Percentiles rank a stretch among this genome's conserved stretches.
phyloP scores from a whole-genome alignment of 2,888 invertebrate species.

The Venusia cambrica region DNA sequence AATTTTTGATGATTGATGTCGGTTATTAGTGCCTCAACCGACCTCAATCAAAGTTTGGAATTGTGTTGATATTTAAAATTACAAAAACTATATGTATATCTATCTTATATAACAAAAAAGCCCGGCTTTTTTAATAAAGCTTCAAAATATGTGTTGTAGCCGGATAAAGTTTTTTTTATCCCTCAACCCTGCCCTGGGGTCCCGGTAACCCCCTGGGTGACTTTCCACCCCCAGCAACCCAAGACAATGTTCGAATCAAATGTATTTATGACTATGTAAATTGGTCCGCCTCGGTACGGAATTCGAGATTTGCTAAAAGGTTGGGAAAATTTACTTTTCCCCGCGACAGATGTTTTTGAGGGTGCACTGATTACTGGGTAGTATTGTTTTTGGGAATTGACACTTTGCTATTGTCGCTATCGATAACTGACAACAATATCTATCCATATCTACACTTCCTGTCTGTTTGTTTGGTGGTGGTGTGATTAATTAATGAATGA shows the following conservation, averaged over 20 bases:
- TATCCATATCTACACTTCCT: no score
- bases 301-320: slow-evolving; percentile 56
- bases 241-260: slow-evolving; percentile 59
- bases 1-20: no score
- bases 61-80: no score
- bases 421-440: not conserved
- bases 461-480: no score
- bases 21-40: no score
- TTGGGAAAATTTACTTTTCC: slow-evolving; percentile 46
- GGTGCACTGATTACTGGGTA: slow-evolving; percentile 40
- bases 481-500: no score
- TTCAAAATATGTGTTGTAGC: no score
- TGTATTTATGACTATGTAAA: slow-evolving; percentile 81
- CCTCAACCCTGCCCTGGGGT: slow-evolving; percentile 15
- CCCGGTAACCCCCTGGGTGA: slow-evolving; percentile 26
- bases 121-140: slow-evolving; percentile 4
- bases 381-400: slow-evolving; percentile 28
- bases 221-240: slow-evolving; percentile 32
- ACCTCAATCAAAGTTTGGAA: no score
- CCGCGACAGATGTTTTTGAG: slow-evolving; percentile 50
- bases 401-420: slow-evolving; percentile 15
- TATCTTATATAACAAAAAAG: not conserved
- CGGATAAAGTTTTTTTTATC: not conserved
- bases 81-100: no score
- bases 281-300: slow-evolving; percentile 59